These are phyloP conservation scores for Conus ventricosus DNA, from an alignment of 1,140 invertebrate genomes.

Conservation along the genomic window DNA sequence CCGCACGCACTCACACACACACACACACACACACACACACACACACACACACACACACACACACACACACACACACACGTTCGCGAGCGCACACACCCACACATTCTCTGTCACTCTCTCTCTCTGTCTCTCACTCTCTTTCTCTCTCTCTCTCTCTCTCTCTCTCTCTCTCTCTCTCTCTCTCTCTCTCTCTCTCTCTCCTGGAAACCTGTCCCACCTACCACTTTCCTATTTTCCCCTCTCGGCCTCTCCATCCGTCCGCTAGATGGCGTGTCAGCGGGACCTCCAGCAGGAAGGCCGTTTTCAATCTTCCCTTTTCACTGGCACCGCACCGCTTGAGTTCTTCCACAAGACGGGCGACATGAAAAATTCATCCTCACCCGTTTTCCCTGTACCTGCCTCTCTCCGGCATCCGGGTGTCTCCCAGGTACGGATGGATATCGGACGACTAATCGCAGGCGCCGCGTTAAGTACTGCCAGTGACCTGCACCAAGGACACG, in stretches of 20 bases:
- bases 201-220: too few species aligned
- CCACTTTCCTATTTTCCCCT: background rate
- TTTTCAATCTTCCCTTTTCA: background rate
- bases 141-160: too few species aligned
- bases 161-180: too few species aligned
- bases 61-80: background rate
- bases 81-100: too few species aligned
- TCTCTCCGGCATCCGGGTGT: background rate
- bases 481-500: too few species aligned
- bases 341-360: background rate
- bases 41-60: constrained; percentile 22
- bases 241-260: background rate
- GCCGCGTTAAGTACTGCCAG: background rate
- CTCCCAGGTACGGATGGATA: background rate
- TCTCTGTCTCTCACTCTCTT: background rate
- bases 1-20: background rate
- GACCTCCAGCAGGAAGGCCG: background rate
- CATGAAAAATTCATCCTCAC: constrained; percentile 7
- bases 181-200: too few species aligned
- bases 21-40: background rate
- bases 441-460: background rate
- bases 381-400: background rate
- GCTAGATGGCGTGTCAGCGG: background rate
- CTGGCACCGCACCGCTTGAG: too few species aligned
- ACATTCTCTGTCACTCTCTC: background rate